Conservation (phyloP, 30 jellyfish, hydroid and myxozoan species). For the Turritopsis dohrnii region DNA sequence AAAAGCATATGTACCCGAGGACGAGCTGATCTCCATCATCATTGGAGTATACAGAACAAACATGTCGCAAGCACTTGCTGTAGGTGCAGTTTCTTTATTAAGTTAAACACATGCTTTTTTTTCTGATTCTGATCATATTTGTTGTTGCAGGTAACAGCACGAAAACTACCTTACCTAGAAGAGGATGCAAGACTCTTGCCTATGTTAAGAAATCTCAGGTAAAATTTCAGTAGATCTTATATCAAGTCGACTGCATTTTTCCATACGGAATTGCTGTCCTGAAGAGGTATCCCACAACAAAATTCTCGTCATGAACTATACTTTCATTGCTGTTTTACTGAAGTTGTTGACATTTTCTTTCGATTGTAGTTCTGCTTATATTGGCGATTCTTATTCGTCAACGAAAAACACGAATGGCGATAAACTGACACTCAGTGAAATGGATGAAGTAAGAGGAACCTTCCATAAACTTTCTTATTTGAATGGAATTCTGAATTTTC, state of each 20-base stretch:
- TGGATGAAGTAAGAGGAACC: conserved; percentile 51
- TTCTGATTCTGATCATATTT: neutral
- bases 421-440: conserved; percentile 61
- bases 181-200: conserved; percentile 88
- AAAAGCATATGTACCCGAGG: conserved; percentile 80
- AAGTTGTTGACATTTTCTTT: too few relatives aligned
- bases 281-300: too few relatives aligned
- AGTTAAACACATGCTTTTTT: neutral
- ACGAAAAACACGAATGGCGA: conserved; percentile 56
- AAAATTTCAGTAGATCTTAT: neutral
- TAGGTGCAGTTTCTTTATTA: conserved; percentile 25
- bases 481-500: neutral
- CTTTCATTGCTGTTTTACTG: too few relatives aligned
- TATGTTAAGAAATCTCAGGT: conserved; percentile 73
- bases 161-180: conserved; percentile 68
- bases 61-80: conserved; percentile 82
- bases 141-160: conserved; percentile 40
- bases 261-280: too few relatives aligned
- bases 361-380: conserved; percentile 76
- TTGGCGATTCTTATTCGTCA: conserved; percentile 68
- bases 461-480: neutral
- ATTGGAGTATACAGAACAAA: conserved; percentile 62
- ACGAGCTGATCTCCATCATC: conserved; percentile 80
- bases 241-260: neutral
- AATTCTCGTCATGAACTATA: too few relatives aligned